phyloP scores from a whole-genome alignment of 2,888 invertebrate genomes.

The Xestoiulus laeticollis region DNA sequence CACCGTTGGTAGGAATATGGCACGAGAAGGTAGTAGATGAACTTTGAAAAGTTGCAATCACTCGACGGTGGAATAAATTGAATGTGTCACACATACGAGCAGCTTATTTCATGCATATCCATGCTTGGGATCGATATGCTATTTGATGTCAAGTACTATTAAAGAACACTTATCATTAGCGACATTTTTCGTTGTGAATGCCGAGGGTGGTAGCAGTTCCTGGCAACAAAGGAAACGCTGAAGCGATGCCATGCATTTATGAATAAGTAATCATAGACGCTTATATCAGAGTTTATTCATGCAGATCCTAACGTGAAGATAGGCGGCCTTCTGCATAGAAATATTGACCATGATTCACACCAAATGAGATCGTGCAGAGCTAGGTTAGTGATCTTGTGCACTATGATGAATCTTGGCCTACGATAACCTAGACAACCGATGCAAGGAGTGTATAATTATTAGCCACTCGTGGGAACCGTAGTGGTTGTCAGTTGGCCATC shows the following conservation, averaged over 20 bases:
- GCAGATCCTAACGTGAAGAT: constrained; percentile 5
- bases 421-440: constrained; percentile 1
- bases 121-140: constrained; percentile 2
- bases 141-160: constrained; percentile 40
- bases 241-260: constrained; percentile 28
- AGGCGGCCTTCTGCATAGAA: neutral
- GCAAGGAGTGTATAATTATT: neutral
- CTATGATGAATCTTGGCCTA: neutral
- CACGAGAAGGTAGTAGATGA: neutral
- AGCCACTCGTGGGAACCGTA: neutral
- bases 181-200: neutral
- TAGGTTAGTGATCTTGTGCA: neutral
- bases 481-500: neutral
- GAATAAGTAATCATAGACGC: constrained; percentile 22
- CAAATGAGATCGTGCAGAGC: neutral
- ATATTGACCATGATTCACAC: constrained; percentile 16
- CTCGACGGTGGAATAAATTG: neutral
- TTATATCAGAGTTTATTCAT: neutral
- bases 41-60: neutral
- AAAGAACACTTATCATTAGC: constrained; percentile 43
- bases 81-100: neutral
- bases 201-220: neutral
- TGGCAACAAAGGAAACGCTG: constrained; percentile 7
- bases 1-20: neutral
- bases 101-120: constrained; percentile 39